A percentile compares a stretch with the other conserved stretches of the same genome.
phyloP scores from a whole-genome alignment of 2,113 vertebrate species.

The Hippoglossus stenolepis region DNA sequence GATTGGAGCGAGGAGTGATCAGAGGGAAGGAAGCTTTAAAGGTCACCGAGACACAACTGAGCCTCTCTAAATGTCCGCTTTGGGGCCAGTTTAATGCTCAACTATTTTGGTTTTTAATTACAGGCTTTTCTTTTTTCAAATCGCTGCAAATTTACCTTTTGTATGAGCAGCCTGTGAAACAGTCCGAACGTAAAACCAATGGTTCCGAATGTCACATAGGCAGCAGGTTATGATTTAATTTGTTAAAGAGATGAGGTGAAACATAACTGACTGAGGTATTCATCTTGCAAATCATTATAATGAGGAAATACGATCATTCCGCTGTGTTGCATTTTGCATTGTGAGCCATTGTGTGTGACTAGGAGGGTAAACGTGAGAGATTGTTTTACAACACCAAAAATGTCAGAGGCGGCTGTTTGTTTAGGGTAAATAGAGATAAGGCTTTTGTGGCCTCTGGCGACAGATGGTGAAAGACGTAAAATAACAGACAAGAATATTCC shows the following conservation, averaged over 20 bases:
- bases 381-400: background rate
- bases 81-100: background rate
- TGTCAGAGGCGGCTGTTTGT: background rate
- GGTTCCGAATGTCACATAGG: background rate
- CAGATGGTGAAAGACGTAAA: background rate
- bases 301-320: no score
- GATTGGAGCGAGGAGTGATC: slow-evolving; percentile 12
- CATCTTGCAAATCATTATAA: no score
- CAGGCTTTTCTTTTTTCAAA: slow-evolving; percentile 3
- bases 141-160: background rate
- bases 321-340: background rate
- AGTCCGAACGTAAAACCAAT: background rate
- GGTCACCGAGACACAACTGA: background rate
- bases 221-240: background rate
- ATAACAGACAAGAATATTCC: background rate
- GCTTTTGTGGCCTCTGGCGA: background rate
- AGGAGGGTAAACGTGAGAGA: background rate
- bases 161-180: background rate
- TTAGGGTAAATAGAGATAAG: background rate
- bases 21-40: slow-evolving; percentile 27
- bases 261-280: no score
- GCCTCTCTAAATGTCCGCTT: background rate
- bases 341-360: background rate
- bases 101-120: slow-evolving; percentile 16
- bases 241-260: background rate